Evolutionary conservation across 2,888 invertebrate genomes (phyloP), one percentile per base, ranked within the genome.

Genomic region (Helobdella robusta): DNA sequence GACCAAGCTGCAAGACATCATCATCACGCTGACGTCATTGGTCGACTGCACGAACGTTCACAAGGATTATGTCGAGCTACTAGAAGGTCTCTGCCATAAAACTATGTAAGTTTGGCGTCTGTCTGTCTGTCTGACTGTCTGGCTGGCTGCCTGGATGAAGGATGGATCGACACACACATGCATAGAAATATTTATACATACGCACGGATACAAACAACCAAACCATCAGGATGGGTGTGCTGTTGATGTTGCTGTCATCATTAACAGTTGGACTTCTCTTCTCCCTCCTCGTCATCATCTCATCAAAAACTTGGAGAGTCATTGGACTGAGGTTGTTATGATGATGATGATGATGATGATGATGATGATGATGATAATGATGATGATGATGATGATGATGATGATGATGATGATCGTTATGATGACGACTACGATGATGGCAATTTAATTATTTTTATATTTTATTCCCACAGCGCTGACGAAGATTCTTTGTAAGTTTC

Each of bases 221-320:
- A 25, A 28, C 61, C 52, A 48, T n/a, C 66, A 71, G 71, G 54
- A 69, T 70, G 23, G 70, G 70, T 28, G 28, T 69, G 11, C 87
- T 88, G 1, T 84, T 93, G 66, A 89, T 94, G 84, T 83, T 94
- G 72, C 82, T 89, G 67, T 90, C 92, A 35, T 87, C 91, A 68
- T 85, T 89, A 46, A 85, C 88, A 46, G 89, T 91, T 36, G 93
- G 93, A 15, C 84, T 94, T 70, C 83, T 93, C 73, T 87, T 94
- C 79, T 92, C 93, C 0, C 86, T 91, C 35, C 86, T 93, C 73
- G 92, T 93, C 61, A 89, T 93, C 84, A 87, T 94, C 64, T 91
- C 93, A 77, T 93, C 92, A 3, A 92, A 93, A 76, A 91, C 93
- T 8, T 94, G 94, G 93, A 92, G 93, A 77, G 91, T 93, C 77